Percentiles rank a stretch among this genome's conserved stretches.
phyloP scores from a whole-genome alignment of 2,888 invertebrate genomes.

The Trileptium ribeirensis region DNA sequence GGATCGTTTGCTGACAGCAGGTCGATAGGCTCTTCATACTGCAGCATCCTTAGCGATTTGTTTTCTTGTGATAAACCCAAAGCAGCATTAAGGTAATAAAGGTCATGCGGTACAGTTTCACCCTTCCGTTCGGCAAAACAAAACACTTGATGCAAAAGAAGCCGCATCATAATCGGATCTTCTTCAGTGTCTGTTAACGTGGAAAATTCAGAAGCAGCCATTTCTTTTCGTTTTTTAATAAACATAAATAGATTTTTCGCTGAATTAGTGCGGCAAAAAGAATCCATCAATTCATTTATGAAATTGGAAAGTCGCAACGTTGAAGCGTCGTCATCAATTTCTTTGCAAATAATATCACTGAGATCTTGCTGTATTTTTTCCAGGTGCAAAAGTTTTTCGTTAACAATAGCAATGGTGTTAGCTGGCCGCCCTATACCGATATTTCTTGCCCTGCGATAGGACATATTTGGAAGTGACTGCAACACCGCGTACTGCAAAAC shows the following conservation, averaged over 20 bases:
- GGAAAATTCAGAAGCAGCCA: background rate
- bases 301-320: background rate
- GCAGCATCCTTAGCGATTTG: background rate
- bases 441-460: background rate
- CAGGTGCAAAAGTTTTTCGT: background rate
- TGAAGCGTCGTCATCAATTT: background rate
- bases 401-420: background rate
- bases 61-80: background rate
- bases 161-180: background rate
- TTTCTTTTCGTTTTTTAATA: background rate
- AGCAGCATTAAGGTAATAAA: background rate
- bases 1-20: background rate
- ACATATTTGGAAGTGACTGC: background rate
- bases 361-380: background rate
- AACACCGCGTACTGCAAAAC: background rate
- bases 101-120: background rate
- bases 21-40: background rate
- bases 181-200: background rate
- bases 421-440: background rate
- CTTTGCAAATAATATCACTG: background rate
- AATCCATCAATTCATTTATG: background rate
- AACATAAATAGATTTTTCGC: background rate
- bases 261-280: background rate
- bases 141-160: background rate
- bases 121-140: background rate